phyloP scores from a whole-genome alignment of 2,113 vertebrate genomes.

The Corapipo altera region DNA sequence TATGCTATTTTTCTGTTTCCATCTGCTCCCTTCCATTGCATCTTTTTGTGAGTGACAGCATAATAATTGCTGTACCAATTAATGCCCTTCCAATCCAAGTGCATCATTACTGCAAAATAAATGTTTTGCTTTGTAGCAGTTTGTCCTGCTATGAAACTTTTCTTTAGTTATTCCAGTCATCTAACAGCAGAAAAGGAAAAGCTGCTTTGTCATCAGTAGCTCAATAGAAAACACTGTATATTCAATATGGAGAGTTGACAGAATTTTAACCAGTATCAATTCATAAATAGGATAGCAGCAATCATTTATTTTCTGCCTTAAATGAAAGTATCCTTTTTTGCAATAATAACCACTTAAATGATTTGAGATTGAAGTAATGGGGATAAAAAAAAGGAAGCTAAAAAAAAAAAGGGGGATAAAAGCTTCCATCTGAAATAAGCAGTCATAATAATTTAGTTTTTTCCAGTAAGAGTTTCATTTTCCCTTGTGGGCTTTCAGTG shows the following conservation, averaged over 20 bases:
- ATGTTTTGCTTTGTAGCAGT: constrained; percentile 53
- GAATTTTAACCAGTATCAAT: constrained; percentile 44
- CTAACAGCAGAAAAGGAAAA: constrained; percentile 40
- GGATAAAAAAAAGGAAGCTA: no score
- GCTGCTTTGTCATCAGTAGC: constrained; percentile 55
- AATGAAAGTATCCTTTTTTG: constrained; percentile 36
- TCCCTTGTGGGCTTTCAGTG: constrained; percentile 12
- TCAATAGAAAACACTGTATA: constrained; percentile 39
- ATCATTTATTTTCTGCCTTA: constrained; percentile 62
- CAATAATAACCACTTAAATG: constrained; percentile 34
- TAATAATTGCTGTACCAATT: constrained; percentile 49
- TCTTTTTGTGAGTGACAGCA: constrained; percentile 38
- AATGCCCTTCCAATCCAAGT: constrained; percentile 46
- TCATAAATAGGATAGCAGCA: constrained; percentile 44
- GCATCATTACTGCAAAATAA: constrained; percentile 38
- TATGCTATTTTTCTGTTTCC: constrained; percentile 45
- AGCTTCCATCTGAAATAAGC: constrained; percentile 30
- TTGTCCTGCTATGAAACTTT: constrained; percentile 54
- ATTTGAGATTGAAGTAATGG: constrained; percentile 22
- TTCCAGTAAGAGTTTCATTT: constrained; percentile 45
- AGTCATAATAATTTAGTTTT: constrained; percentile 27
- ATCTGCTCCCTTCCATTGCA: constrained; percentile 47
- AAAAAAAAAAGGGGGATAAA: constrained; percentile 2
- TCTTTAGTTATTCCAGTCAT: constrained; percentile 48
- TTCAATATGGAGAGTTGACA: constrained; percentile 6